These are phyloP conservation scores for Clarias magur DNA, from an alignment of 2,113 vertebrate genomes.

Conservation along the genomic window DNA sequence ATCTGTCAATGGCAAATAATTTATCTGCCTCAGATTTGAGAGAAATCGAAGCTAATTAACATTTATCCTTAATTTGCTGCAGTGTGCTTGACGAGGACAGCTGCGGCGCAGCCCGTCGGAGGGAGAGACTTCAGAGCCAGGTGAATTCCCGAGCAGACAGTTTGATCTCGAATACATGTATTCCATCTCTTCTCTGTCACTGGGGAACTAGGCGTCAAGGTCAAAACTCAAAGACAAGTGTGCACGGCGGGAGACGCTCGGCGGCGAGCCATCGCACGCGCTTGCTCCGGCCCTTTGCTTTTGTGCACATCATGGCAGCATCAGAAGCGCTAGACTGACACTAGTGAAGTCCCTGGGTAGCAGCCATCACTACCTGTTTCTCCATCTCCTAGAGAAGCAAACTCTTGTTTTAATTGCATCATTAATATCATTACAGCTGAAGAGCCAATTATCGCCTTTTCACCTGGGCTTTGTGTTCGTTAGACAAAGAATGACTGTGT, in stretches of 20 bases:
- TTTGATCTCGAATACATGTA: constrained; percentile 78
- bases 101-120: constrained; percentile 25
- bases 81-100: constrained; percentile 44
- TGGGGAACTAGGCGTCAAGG: constrained; percentile 70
- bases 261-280: constrained; percentile 44
- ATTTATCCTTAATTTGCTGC: constrained; percentile 56
- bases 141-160: constrained; percentile 58
- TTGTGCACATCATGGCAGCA: constrained; percentile 62
- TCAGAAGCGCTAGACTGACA: constrained; percentile 69
- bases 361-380: constrained; percentile 68
- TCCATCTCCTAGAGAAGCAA: constrained; percentile 57
- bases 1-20: constrained; percentile 48
- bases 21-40: constrained; percentile 40
- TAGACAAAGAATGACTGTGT: constrained; percentile 35
- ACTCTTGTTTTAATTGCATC: constrained; percentile 64
- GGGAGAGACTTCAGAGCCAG: constrained; percentile 62
- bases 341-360: constrained; percentile 67
- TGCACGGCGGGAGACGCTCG: constrained; percentile 63
- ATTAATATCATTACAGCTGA: constrained; percentile 66
- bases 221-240: constrained; percentile 68
- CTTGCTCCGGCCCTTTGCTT: constrained; percentile 55
- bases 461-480: constrained; percentile 55
- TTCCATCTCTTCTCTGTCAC: constrained; percentile 72
- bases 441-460: constrained; percentile 62
- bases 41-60: constrained; percentile 59